Evolutionary conservation across 2,888 invertebrate species (phyloP).

Genomic region (Agrochola circellaris): DNA sequence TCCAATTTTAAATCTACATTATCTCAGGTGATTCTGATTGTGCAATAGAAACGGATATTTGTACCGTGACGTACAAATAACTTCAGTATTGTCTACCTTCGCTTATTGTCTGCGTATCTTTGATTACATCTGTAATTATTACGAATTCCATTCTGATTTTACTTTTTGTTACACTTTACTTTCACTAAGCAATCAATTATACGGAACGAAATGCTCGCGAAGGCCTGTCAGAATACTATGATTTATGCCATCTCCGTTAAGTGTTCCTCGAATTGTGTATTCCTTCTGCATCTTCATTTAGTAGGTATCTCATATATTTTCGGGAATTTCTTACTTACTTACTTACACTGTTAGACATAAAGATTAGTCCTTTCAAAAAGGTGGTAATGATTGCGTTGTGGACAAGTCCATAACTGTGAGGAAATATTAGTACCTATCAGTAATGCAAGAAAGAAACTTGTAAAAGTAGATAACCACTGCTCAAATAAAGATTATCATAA

Average conservation of each 20-base stretch:
- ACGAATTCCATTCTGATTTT: conserved; percentile 63
- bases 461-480: not conserved
- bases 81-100: conserved; percentile 55
- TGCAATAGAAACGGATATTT: conserved; percentile 38
- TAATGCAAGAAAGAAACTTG: not conserved
- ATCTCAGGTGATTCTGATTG: conserved; percentile 47
- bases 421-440: not conserved
- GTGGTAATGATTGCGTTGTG: not conserved
- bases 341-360: not conserved
- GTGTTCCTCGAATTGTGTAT: conserved; percentile 41
- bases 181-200: conserved; percentile 74
- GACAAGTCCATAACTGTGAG: not conserved
- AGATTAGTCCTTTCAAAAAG: not conserved
- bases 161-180: conserved; percentile 63
- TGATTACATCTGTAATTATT: conserved; percentile 65
- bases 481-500: conserved; percentile 16
- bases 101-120: conserved; percentile 54
- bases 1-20: conserved; percentile 42
- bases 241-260: conserved; percentile 53
- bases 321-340: no score
- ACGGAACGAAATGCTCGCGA: conserved; percentile 66
- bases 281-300: not conserved
- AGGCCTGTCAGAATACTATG: conserved; percentile 46
- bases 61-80: conserved; percentile 54
- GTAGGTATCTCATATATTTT: conserved; percentile 7